A percentile compares a stretch with the other conserved stretches of the same genome.
These are phyloP conservation scores for Mercenaria mercenaria DNA, from an alignment of 1,140 invertebrate species.

Conservation along the genomic window DNA sequence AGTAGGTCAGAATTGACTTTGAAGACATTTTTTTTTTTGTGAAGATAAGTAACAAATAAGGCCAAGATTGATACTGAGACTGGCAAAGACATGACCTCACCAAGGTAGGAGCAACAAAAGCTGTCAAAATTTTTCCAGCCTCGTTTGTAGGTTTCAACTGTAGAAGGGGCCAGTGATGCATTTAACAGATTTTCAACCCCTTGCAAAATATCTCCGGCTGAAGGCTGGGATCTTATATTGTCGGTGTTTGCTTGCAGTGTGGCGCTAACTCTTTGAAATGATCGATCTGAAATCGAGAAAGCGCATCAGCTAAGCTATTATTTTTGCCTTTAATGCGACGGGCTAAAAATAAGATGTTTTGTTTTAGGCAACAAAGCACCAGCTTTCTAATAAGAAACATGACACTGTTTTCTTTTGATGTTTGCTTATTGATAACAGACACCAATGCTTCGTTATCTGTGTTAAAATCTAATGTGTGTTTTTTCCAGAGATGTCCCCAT, in stretches of 20 bases:
- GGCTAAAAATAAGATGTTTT: constrained; percentile 21
- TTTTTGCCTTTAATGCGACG: not conserved
- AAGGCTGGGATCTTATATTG: not conserved
- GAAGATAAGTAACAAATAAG: not conserved
- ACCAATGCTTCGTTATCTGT: constrained; percentile 12
- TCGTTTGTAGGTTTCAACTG: not conserved
- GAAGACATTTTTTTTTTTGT: not conserved
- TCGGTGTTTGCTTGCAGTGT: not conserved
- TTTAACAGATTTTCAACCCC: constrained; percentile 14
- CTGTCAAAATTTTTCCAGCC: not conserved
- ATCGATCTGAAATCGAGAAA: constrained; percentile 44
- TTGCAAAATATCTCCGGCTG: constrained; percentile 8
- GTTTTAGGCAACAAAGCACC: not conserved
- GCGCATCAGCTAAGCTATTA: constrained; percentile 39
- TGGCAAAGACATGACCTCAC: not conserved
- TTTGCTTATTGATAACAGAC: not conserved
- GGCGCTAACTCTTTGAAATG: not conserved
- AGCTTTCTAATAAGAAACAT: constrained; percentile 13
- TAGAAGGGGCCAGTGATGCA: not conserved
- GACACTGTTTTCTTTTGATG: not conserved
- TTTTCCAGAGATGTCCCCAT: not conserved
- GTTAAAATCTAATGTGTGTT: not conserved
- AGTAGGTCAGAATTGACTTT: not conserved
- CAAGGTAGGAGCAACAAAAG: not conserved
- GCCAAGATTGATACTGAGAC: not conserved